phyloP scores from a whole-genome alignment of 2,113 vertebrate genomes.

The Centrocercus urophasianus region DNA sequence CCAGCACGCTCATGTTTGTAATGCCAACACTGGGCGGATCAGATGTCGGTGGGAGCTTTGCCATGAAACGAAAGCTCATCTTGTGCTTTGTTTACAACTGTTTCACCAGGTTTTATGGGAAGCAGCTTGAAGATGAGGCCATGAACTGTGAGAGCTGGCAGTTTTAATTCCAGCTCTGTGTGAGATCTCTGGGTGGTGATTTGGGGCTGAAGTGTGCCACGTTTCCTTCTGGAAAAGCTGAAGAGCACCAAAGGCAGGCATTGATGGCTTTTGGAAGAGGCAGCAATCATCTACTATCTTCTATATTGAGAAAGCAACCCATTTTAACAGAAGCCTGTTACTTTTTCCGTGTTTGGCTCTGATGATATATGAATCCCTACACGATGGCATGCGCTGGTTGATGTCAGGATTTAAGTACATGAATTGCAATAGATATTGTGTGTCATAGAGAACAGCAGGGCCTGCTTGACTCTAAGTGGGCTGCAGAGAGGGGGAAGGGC shows the following conservation, averaged over 20 bases:
- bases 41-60: constrained; percentile 8
- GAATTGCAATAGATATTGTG: not conserved
- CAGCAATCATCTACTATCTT: not conserved
- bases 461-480: not conserved
- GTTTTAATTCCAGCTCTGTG: not conserved
- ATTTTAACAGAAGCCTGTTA: not conserved
- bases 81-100: constrained; percentile 3
- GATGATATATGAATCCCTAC: not conserved
- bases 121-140: not conserved
- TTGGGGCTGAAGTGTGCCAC: not conserved
- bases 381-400: no score
- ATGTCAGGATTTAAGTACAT: not conserved
- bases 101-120: constrained; percentile 5
- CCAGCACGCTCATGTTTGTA: not conserved
- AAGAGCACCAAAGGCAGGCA: not conserved
- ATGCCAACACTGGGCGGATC: not conserved
- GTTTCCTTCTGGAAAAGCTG: not conserved
- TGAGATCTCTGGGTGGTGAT: not conserved
- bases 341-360: not conserved
- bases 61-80: not conserved
- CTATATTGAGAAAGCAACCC: not conserved
- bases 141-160: not conserved
- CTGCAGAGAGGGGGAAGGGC: no score
- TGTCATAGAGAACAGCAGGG: not conserved
- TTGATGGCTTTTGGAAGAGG: not conserved